Percentiles rank a stretch among this genome's conserved stretches.
Conservation (phyloP, 2,113 vertebrate species). For the Cercocebus atys region DNA sequence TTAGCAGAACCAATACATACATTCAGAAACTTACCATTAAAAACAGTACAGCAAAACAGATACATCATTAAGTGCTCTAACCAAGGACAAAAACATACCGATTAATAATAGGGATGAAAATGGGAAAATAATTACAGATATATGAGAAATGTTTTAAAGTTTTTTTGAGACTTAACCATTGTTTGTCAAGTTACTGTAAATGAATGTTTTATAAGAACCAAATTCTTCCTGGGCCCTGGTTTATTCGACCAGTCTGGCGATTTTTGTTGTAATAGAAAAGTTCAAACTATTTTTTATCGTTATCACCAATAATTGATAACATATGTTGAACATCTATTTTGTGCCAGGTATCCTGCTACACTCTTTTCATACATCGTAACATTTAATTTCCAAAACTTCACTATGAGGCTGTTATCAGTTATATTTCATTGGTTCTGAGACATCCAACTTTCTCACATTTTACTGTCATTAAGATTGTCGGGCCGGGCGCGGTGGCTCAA, state of each 20-base stretch:
- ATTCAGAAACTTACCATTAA: background rate
- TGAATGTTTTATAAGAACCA: background rate
- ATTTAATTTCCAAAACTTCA: background rate
- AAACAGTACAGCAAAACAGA: background rate
- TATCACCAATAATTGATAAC: background rate
- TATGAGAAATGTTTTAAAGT: background rate
- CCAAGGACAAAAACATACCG: background rate
- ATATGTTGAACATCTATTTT: background rate
- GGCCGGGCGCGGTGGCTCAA: no score
- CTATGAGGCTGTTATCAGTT: background rate
- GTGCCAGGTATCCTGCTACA: background rate
- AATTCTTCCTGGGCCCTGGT: background rate
- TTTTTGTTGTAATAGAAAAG: background rate
- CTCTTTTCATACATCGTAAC: background rate
- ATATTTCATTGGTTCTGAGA: background rate
- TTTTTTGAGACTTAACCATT: background rate
- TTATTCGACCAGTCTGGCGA: background rate
- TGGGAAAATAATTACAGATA: background rate
- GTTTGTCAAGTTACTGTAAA: background rate
- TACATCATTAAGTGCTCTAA: background rate
- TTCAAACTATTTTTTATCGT: background rate
- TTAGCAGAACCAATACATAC: background rate
- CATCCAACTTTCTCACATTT: background rate
- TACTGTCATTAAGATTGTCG: background rate
- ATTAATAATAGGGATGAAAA: background rate